A percentile compares a stretch with the other conserved stretches of the same genome.
Conservation (phyloP, 2,797 vertebrate genomes). For the Pseudomugil tenellus region DNA sequence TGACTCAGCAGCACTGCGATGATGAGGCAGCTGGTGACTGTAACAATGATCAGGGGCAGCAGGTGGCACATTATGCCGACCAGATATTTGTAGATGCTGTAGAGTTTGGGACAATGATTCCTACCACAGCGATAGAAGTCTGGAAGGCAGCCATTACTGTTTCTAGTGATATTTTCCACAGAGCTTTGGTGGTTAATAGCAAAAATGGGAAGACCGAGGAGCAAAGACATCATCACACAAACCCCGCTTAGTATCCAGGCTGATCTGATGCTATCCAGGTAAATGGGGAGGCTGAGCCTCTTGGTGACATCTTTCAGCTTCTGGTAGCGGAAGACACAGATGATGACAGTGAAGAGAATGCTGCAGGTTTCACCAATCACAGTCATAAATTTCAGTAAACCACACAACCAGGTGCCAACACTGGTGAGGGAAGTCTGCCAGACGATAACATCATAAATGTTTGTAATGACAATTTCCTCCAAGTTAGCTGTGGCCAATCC, state of each 20-base stretch:
- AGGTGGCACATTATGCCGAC: conserved; percentile 69
- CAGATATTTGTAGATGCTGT: conserved; percentile 70
- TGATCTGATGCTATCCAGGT: conserved; percentile 67
- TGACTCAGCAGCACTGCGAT: conserved; percentile 64
- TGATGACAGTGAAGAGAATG: conserved; percentile 82
- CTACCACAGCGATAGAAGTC: conserved; percentile 75
- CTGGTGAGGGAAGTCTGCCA: not conserved
- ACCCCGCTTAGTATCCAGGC: conserved; percentile 52
- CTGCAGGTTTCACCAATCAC: conserved; percentile 69
- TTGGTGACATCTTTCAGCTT: conserved; percentile 73
- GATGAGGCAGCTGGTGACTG: conserved; percentile 71
- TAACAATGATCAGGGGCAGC: conserved; percentile 77
- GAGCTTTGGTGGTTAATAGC: conserved; percentile 23
- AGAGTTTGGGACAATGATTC: conserved; percentile 54
- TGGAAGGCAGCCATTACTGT: conserved; percentile 42
- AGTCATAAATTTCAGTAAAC: conserved; percentile 69
- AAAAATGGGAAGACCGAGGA: conserved; percentile 67
- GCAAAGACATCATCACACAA: conserved; percentile 47
- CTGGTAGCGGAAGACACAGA: conserved; percentile 81
- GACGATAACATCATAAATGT: conserved; percentile 65
- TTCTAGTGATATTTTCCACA: conserved; percentile 15
- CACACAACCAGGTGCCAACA: conserved; percentile 44
- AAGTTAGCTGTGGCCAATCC: conserved; percentile 76
- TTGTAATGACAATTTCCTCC: conserved; percentile 73
- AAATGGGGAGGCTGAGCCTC: conserved; percentile 60